Percentiles rank a stretch among this genome's conserved stretches.
Evolutionary conservation across 2,113 vertebrate genomes (phyloP).

Genomic region (Eptatretus burgeri): DNA sequence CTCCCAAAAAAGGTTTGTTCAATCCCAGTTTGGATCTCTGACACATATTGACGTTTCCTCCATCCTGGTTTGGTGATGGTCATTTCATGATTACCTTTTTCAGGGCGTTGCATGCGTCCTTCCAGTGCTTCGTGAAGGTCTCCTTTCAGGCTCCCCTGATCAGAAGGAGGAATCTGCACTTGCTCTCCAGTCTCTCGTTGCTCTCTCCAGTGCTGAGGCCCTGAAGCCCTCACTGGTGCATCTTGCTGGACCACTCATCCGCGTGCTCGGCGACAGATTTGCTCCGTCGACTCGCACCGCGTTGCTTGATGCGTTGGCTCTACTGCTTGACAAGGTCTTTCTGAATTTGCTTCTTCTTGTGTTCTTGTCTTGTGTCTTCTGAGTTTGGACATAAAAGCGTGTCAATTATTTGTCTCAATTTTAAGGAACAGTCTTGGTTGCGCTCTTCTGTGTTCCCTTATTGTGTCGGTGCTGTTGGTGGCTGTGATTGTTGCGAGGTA

Average conservation of each 20-base stretch:
- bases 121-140: conserved; percentile 64
- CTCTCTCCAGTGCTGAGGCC: conserved; percentile 65
- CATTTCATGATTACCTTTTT: not conserved
- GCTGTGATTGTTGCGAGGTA: too few species aligned
- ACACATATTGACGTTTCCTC: too few species aligned
- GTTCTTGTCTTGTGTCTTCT: too few species aligned
- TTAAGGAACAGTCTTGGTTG: too few species aligned
- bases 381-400: too few species aligned
- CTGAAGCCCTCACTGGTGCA: conserved; percentile 68
- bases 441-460: too few species aligned
- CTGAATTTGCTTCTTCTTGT: too few species aligned
- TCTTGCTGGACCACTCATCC: conserved; percentile 86
- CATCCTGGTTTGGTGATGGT: too few species aligned
- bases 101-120: conserved; percentile 89
- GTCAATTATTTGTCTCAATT: too few species aligned
- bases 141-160: conserved; percentile 68
- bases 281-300: conserved; percentile 72
- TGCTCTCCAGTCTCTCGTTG: conserved; percentile 61
- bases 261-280: conserved; percentile 80
- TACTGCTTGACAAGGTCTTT: conserved; percentile 55
- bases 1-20: conserved; percentile 59
- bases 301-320: conserved; percentile 63
- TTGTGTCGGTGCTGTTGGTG: too few species aligned
- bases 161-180: conserved; percentile 92
- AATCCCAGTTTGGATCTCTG: too few species aligned